A percentile compares a stretch with the other conserved stretches of the same genome.
Conservation (phyloP, 92 coral and sea anemone species). For the Blastomussa wellsi region DNA sequence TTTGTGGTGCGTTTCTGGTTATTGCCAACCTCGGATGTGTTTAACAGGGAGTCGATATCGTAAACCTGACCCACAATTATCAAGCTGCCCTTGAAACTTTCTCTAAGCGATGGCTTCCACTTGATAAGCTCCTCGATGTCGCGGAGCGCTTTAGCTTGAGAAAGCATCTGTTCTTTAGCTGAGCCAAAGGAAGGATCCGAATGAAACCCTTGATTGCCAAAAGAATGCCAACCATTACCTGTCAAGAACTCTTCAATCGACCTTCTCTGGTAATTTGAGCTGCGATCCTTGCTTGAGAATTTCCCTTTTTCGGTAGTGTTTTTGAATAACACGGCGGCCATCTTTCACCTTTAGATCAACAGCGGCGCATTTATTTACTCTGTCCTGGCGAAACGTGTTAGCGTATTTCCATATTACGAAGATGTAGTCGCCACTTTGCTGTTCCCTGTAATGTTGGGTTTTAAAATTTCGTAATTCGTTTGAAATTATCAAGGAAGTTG, state of each 20-base stretch:
- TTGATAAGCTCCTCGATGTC: constrained; percentile 49
- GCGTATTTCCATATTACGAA: not conserved
- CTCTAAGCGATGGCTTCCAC: constrained; percentile 32
- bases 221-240: constrained; percentile 32
- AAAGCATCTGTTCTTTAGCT: constrained; percentile 38
- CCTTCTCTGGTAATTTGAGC: not conserved
- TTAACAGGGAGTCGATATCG: constrained; percentile 40
- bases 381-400: not conserved
- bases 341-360: not conserved
- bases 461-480: constrained; percentile 41
- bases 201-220: constrained; percentile 43
- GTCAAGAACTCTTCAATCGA: constrained; percentile 34
- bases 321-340: constrained; percentile 41
- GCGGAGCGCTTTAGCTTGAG: constrained; percentile 48
- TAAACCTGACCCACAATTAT: constrained; percentile 49
- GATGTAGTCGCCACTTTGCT: not conserved
- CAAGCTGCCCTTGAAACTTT: constrained; percentile 19
- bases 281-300: constrained; percentile 10
- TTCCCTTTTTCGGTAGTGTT: not conserved
- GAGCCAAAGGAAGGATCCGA: constrained; percentile 46
- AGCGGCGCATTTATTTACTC: not conserved
- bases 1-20: not conserved
- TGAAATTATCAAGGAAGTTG: constrained; percentile 9
- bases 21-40: not conserved
- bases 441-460: constrained; percentile 22